phyloP scores from a whole-genome alignment of 1,140 invertebrate genomes.

The Tetragonula clypearis region DNA sequence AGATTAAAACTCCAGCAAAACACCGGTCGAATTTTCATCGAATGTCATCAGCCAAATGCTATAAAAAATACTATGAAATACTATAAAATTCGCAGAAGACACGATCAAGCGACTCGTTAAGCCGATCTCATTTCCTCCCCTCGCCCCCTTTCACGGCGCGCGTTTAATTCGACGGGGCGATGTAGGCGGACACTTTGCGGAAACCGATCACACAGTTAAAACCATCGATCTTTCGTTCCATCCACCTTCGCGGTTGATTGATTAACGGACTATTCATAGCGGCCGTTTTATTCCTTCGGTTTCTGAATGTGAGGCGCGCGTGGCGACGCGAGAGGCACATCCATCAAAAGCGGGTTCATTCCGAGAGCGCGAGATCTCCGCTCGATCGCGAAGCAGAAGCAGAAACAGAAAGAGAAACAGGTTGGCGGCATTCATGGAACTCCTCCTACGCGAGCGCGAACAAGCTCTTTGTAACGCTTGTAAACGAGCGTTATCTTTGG shows the following conservation, averaged over 20 bases:
- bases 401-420: background rate
- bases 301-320: background rate
- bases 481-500: constrained; percentile 45
- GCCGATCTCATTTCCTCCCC: background rate
- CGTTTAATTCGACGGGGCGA: background rate
- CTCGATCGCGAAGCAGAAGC: background rate
- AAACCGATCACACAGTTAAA: constrained; percentile 20
- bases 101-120: background rate
- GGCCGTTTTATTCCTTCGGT: constrained; percentile 31
- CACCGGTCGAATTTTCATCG: too few species aligned
- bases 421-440: constrained; percentile 25
- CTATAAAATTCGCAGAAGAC: background rate
- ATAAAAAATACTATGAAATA: too few species aligned
- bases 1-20: too few species aligned
- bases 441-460: background rate
- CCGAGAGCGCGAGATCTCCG: constrained; percentile 1
- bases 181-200: background rate
- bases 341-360: constrained; percentile 46
- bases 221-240: constrained; percentile 40
- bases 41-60: too few species aligned
- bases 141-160: background rate
- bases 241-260: constrained; percentile 46
- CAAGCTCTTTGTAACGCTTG: constrained; percentile 14
- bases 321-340: constrained; percentile 12
- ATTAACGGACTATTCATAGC: constrained; percentile 41